These are phyloP conservation scores for Frankliniella intonsa DNA, from an alignment of 2,888 invertebrate species.

Conservation along the genomic window DNA sequence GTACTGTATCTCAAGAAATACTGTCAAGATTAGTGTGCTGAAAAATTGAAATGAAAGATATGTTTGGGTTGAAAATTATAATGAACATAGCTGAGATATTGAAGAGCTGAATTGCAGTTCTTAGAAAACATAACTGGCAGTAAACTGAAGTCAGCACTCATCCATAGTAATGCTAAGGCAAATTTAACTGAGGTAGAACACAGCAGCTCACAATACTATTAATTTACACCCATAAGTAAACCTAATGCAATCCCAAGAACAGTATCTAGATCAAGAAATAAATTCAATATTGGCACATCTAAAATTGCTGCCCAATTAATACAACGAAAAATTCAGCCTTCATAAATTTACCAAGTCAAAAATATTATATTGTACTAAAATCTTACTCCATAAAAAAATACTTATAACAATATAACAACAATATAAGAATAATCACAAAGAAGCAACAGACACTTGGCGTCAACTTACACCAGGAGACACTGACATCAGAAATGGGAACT, in stretches of 20 bases:
- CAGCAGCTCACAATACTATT: background rate
- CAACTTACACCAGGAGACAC: background rate
- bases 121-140: background rate
- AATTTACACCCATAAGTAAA: background rate
- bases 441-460: slow-evolving; percentile 8
- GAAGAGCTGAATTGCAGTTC: background rate
- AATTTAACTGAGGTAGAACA: slow-evolving; percentile 20
- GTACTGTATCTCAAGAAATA: too few relatives aligned
- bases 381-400: slow-evolving; percentile 25
- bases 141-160: background rate
- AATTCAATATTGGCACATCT: background rate
- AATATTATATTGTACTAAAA: background rate
- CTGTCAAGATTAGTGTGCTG: too few relatives aligned
- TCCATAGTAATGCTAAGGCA: background rate
- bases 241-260: background rate
- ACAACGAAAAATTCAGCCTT: slow-evolving; percentile 1
- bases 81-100: background rate
- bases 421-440: slow-evolving; percentile 14
- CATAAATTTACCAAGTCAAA: slow-evolving; percentile 20
- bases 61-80: background rate
- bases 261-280: background rate
- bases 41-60: background rate
- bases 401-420: slow-evolving; percentile 23
- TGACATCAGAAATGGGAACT: background rate
- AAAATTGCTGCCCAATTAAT: background rate